Evolutionary conservation across 2,888 invertebrate species (phyloP).

Genomic region (Cacoxenus indagator): DNA sequence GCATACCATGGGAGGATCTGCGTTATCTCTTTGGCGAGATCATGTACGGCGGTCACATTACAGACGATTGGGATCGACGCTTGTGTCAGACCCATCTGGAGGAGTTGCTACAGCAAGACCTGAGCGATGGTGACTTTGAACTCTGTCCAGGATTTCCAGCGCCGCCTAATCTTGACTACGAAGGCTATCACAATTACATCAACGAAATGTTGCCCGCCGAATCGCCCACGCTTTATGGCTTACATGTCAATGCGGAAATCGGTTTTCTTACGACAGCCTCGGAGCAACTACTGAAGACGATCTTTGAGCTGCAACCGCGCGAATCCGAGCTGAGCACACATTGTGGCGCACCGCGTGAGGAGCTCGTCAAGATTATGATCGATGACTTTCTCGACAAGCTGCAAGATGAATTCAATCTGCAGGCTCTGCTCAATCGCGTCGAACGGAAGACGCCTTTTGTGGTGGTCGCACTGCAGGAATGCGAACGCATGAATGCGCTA

Average conservation of each 20-base stretch:
- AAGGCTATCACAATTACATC: constrained; percentile 89
- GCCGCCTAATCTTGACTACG: constrained; percentile 91
- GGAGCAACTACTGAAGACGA: constrained; percentile 84
- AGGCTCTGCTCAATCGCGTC: constrained; percentile 86
- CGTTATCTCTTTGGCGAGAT: constrained; percentile 96
- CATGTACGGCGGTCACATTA: constrained; percentile 98
- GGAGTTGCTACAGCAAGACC: constrained; percentile 88
- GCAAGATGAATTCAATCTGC: constrained; percentile 90
- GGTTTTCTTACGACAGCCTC: constrained; percentile 91
- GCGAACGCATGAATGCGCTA: constrained; percentile 93
- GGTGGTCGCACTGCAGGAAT: constrained; percentile 93
- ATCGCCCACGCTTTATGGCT: constrained; percentile 90
- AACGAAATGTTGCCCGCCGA: constrained; percentile 89
- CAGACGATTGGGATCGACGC: constrained; percentile 95
- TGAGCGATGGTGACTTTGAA: constrained; percentile 87
- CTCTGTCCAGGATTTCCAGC: constrained; percentile 88
- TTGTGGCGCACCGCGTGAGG: constrained; percentile 82
- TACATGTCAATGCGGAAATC: constrained; percentile 96
- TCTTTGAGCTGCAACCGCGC: constrained; percentile 92
- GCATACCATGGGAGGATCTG: constrained; percentile 95
- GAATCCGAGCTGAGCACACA: constrained; percentile 74
- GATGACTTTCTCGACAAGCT: constrained; percentile 92
- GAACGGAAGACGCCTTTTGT: constrained; percentile 94
- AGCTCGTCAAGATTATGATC: constrained; percentile 80
- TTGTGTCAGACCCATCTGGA: constrained; percentile 88